Conservation (phyloP, 2,888 invertebrate species). For the Fragum sueziense region DNA sequence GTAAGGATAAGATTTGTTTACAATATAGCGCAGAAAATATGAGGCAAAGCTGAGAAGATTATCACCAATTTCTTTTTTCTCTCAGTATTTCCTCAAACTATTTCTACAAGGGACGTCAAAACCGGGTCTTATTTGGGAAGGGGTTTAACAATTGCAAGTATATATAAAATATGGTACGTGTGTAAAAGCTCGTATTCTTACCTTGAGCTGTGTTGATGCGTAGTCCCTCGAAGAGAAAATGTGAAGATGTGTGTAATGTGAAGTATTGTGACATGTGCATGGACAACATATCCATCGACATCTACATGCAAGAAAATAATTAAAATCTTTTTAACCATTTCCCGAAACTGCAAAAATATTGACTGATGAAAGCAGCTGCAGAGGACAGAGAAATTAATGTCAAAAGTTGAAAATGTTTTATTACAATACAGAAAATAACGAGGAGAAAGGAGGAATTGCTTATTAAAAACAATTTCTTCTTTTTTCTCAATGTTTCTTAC, state of each 20-base stretch:
- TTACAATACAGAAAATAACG: not conserved
- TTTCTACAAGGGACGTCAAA: too few relatives aligned
- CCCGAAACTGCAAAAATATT: not conserved
- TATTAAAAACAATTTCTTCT: not conserved
- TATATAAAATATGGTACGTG: not conserved
- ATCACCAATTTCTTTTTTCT: too few relatives aligned
- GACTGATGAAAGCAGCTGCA: not conserved
- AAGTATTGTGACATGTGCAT: not conserved
- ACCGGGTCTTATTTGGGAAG: too few relatives aligned
- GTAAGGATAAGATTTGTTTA: too few relatives aligned
- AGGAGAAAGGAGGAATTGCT: slow-evolving; percentile 1
- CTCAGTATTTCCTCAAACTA: too few relatives aligned
- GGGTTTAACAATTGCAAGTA: too few relatives aligned
- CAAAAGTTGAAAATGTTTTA: not conserved
- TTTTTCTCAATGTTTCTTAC: not conserved
- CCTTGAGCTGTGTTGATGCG: slow-evolving; percentile 10
- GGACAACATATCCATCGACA: not conserved
- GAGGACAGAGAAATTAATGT: not conserved
- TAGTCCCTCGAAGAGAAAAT: slow-evolving; percentile 16
- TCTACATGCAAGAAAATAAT: not conserved
- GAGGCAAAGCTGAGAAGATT: too few relatives aligned
- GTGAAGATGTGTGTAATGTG: not conserved
- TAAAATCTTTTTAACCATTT: too few relatives aligned
- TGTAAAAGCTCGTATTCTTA: not conserved
- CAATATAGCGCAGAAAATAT: too few relatives aligned